Conservation (phyloP, 2,888 invertebrate genomes). For the Napeogenes sylphis region DNA sequence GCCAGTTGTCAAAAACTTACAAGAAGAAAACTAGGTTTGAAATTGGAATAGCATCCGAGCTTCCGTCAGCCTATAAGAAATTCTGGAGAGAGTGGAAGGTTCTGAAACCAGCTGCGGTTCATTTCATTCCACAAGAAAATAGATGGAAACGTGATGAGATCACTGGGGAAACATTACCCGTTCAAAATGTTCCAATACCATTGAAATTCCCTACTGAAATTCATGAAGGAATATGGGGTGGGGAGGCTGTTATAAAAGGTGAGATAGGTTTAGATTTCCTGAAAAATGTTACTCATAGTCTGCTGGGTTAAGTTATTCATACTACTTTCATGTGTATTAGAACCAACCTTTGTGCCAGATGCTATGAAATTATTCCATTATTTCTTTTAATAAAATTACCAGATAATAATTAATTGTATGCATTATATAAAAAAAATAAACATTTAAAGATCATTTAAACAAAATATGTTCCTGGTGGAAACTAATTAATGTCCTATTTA, state of each 20-base stretch:
- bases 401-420: no score
- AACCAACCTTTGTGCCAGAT: no score
- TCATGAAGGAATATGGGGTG: conserved; percentile 95
- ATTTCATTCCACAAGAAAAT: conserved; percentile 84
- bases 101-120: conserved; percentile 79
- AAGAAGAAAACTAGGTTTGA: conserved; percentile 78
- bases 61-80: conserved; percentile 90
- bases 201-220: conserved; percentile 87
- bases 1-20: conserved; percentile 69
- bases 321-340: no score
- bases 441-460: no score
- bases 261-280: background rate
- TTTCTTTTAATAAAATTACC: no score
- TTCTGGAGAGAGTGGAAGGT: conserved; percentile 92
- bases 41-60: conserved; percentile 80
- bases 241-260: conserved; percentile 94
- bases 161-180: conserved; percentile 83
- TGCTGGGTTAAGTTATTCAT: no score
- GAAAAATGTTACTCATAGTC: no score
- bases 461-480: no score
- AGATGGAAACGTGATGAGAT: conserved; percentile 84
- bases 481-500: no score
- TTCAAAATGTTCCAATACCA: conserved; percentile 87
- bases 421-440: no score
- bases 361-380: no score